Evolutionary conservation across 2,797 vertebrate species (phyloP).

Genomic region (Paedocypris micromegethes): DNA sequence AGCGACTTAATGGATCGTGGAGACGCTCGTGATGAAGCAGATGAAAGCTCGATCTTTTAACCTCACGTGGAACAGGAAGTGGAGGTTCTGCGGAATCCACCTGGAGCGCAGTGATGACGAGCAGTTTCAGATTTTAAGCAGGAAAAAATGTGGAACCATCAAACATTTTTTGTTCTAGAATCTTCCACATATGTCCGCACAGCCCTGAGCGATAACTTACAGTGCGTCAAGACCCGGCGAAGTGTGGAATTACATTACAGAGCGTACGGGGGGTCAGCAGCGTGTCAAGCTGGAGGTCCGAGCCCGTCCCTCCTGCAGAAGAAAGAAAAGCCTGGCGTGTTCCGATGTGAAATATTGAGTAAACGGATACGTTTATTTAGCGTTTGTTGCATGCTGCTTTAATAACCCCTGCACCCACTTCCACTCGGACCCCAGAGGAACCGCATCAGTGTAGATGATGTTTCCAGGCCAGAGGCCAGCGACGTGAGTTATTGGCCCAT

Average conservation of each 20-base stretch:
- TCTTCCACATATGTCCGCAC: slow-evolving; percentile 1
- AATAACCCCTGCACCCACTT: slow-evolving; percentile 38
- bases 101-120: slow-evolving; percentile 20
- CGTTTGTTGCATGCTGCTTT: slow-evolving; percentile 42
- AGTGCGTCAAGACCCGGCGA: slow-evolving; percentile 5
- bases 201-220: slow-evolving; percentile 16
- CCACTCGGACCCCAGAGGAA: slow-evolving; percentile 19
- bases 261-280: background rate
- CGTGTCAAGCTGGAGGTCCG: slow-evolving; percentile 1
- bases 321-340: slow-evolving; percentile 10
- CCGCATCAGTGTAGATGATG: slow-evolving; percentile 51
- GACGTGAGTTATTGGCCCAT: slow-evolving; percentile 62
- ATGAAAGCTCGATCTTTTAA: slow-evolving; percentile 62
- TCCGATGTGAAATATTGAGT: slow-evolving; percentile 33
- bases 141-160: slow-evolving; percentile 1
- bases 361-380: slow-evolving; percentile 34
- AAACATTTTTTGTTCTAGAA: background rate
- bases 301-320: slow-evolving; percentile 1
- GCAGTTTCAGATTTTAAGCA: slow-evolving; percentile 1
- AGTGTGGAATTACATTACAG: slow-evolving; percentile 4
- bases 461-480: slow-evolving; percentile 52
- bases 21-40: slow-evolving; percentile 64
- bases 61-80: slow-evolving; percentile 42
- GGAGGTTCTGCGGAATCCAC: slow-evolving; percentile 15
- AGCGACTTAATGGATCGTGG: slow-evolving; percentile 56